These are phyloP conservation scores for Cololabis saira DNA, from an alignment of 2,113 vertebrate species.

Conservation along the genomic window DNA sequence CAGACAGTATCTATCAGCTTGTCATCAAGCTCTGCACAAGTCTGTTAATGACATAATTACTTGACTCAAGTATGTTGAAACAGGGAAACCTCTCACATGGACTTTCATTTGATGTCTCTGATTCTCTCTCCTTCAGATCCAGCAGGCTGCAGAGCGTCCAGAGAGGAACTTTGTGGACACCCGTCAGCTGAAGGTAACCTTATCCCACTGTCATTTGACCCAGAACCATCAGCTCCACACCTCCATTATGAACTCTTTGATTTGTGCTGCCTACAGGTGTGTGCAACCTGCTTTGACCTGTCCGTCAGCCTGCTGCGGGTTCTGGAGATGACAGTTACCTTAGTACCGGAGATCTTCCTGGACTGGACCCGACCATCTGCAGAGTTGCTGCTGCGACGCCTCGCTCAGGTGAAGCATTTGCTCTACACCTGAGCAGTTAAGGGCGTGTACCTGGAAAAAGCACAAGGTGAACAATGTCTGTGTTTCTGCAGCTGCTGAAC, in stretches of 20 bases:
- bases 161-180: constrained; percentile 98
- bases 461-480: not conserved
- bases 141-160: constrained; percentile 96
- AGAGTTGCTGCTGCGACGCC: constrained; percentile 92
- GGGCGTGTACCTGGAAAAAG: not conserved
- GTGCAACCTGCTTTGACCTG: constrained; percentile 98
- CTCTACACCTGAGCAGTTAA: no score
- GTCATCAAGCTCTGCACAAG: no score
- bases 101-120: no score
- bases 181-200: constrained; percentile 92
- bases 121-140: constrained; percentile 83
- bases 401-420: constrained; percentile 88
- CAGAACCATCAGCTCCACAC: not conserved
- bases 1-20: no score
- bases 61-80: no score
- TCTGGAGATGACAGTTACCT: constrained; percentile 94
- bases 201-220: not conserved
- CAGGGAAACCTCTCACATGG: no score
- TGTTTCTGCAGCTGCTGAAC: constrained; percentile 65
- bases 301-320: constrained; percentile 96
- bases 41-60: no score
- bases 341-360: constrained; percentile 95
- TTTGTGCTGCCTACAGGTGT: constrained; percentile 77
- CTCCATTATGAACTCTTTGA: not conserved
- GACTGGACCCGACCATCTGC: constrained; percentile 93